A percentile compares a stretch with the other conserved stretches of the same genome.
phyloP scores from a whole-genome alignment of 2,888 invertebrate species.

The Dynastes grantii region DNA sequence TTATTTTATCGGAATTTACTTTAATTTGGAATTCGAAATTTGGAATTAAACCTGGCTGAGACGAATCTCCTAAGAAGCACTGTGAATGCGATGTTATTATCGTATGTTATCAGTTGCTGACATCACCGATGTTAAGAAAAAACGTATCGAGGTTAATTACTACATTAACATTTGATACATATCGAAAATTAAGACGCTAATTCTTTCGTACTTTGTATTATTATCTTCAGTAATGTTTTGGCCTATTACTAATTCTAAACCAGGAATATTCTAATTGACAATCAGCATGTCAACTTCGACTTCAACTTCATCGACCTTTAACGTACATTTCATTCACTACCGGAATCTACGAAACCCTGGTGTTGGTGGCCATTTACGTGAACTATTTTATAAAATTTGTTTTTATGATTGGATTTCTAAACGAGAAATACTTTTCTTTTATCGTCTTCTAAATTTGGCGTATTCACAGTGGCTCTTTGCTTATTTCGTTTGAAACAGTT shows the following conservation, averaged over 20 bases:
- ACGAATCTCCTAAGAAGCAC: not conserved
- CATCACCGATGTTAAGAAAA: not conserved
- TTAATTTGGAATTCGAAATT: not conserved
- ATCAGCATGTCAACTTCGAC: not conserved
- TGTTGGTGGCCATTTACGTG: not conserved
- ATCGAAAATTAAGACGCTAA: not conserved
- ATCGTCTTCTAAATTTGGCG: not conserved
- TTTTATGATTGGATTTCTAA: not conserved
- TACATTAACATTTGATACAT: not conserved
- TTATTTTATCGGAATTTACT: not conserved
- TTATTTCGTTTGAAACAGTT: not conserved
- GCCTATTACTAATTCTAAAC: not conserved
- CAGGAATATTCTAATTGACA: not conserved
- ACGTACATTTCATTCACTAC: not conserved
- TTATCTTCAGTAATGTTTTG: not conserved
- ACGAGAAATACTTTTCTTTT: not conserved
- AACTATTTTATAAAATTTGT: not conserved
- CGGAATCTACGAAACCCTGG: not conserved
- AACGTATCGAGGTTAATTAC: not conserved
- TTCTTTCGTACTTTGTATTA: not conserved
- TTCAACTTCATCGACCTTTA: not conserved
- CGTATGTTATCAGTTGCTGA: not conserved
- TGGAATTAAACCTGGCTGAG: not conserved
- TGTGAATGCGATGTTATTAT: not conserved
- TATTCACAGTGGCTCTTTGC: not conserved